Base-by-base conservation (phyloP, 2,888 invertebrate species). In the Drosophila algonquin region DNA sequence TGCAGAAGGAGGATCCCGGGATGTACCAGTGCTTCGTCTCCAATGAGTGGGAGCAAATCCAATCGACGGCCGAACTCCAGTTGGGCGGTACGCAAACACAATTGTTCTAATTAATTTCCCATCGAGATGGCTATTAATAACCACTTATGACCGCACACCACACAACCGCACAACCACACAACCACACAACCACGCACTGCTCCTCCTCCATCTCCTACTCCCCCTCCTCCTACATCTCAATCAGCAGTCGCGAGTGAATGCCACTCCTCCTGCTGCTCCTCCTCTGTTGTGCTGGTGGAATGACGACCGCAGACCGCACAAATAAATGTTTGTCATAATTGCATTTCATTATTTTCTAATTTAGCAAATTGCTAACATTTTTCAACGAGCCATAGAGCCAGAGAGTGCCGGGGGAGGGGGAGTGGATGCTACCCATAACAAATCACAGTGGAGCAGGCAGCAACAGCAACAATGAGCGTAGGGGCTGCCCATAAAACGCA, bases 11-110 rank as follows among this genome's bases (percentile, higher is more conserved):
- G 65, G 98, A 98, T 92, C 95, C 96, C 67, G 98, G 98, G 48
- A 96, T 98, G 94, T 98, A 97, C 92, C 98, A 98, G 90, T 98
- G 98, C 91, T 95, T 98, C 81, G 96, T 96, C 7, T 95, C 95
- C 88, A 97, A 97, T 89, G 95, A 96, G 78, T 95, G 95, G 93
- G 97, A 97, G 90, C 96, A 97, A 92, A 95, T 95, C 16, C 97
- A 97, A 91, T 97, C 96, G 10, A 95, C 95, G 0, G 95, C 96
- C 1, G 97, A 97, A 91, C 93, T 97, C 55, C 94, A 95, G 81
- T 94, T 97, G 88, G 97, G 97, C 79, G 96, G 96, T 96, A 92
- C 93, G 46, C 9, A 24, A 40, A 40, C 24, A 24, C 56, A 51
- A 24, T 72, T 63, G 48, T 56, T 44, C 47, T 72, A 65, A 84